Evolutionary conservation across 2,113 vertebrate species (phyloP).

Genomic region (Mellivora capensis): DNA sequence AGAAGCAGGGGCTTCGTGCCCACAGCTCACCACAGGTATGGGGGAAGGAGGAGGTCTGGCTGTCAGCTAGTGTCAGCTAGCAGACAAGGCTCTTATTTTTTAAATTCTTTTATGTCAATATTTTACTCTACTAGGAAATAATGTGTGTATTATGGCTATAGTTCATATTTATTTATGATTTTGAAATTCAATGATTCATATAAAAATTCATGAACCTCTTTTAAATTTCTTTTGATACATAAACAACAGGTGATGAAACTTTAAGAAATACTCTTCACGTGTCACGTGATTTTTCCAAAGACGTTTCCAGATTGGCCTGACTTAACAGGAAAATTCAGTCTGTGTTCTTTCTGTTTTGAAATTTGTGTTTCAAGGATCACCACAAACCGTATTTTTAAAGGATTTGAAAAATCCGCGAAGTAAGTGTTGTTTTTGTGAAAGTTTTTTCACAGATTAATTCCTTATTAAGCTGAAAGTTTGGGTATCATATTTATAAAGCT

Average conservation of each 20-base stretch:
- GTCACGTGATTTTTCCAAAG: fast-evolving
- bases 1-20: fast-evolving
- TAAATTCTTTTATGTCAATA: background rate
- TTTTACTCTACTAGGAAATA: background rate
- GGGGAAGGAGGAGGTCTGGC: no score
- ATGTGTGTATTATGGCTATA: background rate
- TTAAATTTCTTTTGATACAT: background rate
- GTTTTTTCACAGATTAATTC: background rate
- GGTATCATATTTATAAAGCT: background rate
- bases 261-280: background rate
- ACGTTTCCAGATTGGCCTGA: background rate
- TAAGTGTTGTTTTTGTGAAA: background rate
- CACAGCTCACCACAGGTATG: fast-evolving
- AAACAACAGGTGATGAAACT: background rate
- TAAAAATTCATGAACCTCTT: background rate
- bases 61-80: background rate
- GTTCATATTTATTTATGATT: background rate
- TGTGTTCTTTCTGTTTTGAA: background rate
- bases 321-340: no score
- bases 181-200: background rate
- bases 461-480: background rate
- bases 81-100: no score
- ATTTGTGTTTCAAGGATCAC: background rate
- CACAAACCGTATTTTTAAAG: background rate
- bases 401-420: background rate